phyloP scores from a whole-genome alignment of 2,797 vertebrate species.

The Gila robusta region DNA sequence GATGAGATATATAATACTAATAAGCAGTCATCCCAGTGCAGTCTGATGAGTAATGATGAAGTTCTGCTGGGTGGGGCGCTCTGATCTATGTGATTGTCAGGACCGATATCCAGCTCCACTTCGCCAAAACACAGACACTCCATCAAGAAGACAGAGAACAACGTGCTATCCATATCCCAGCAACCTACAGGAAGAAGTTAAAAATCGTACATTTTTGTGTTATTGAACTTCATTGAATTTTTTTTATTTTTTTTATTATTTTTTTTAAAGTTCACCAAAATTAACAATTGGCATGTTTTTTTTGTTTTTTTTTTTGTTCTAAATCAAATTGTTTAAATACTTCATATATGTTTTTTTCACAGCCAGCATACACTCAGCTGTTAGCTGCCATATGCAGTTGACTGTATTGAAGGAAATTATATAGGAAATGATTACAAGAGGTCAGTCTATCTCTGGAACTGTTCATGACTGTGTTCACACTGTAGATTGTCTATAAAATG shows the following conservation, averaged over 20 bases:
- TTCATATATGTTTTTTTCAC: not conserved
- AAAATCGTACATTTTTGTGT: not conserved
- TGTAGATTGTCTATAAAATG: slow-evolving; percentile 19
- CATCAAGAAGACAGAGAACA: slow-evolving; percentile 58
- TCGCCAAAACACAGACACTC: slow-evolving; percentile 56
- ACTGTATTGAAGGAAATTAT: not conserved
- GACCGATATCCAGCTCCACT: slow-evolving; percentile 55
- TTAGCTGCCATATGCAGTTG: not conserved
- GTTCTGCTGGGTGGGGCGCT: slow-evolving; percentile 41
- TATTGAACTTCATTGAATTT: not conserved
- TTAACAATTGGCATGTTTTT: no score
- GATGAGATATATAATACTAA: slow-evolving; percentile 65
- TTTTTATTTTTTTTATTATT: not conserved
- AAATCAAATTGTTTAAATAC: no score
- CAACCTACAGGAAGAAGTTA: slow-evolving; percentile 7
- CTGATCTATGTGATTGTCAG: slow-evolving; percentile 69
- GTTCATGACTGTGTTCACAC: slow-evolving; percentile 4
- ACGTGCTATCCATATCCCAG: slow-evolving; percentile 22
- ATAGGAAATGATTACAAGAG: slow-evolving; percentile 1
- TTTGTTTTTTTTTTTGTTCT: no score
- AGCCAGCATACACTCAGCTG: not conserved
- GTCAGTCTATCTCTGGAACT: not conserved
- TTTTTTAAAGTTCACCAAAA: not conserved
- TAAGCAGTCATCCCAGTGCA: slow-evolving; percentile 62
- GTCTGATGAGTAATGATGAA: slow-evolving; percentile 63